A percentile compares a stretch with the other conserved stretches of the same genome.
phyloP scores from a whole-genome alignment of 2,888 invertebrate genomes.

The Hydraecia micacea region DNA sequence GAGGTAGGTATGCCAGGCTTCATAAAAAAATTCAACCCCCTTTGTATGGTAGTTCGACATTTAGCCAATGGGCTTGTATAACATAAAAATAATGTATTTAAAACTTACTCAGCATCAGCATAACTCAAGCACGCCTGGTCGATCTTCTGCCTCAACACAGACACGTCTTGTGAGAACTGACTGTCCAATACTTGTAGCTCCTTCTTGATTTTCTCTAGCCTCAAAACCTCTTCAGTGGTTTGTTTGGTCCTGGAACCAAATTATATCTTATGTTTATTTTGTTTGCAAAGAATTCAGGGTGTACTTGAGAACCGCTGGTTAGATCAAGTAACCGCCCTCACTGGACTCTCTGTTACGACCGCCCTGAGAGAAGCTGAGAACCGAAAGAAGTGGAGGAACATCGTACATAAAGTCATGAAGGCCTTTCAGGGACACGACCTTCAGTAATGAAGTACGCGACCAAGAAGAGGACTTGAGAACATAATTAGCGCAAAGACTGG shows the following conservation, averaged over 20 bases:
- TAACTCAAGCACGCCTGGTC: conserved; percentile 93
- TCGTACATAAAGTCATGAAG: no score
- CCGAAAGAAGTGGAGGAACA: no score
- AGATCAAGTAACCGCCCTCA: no score
- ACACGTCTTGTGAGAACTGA: conserved; percentile 93
- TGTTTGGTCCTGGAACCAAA: conserved; percentile 91
- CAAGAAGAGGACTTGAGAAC: no score
- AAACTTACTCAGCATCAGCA: conserved; percentile 93
- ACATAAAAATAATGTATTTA: neutral
- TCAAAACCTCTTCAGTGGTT: conserved; percentile 93
- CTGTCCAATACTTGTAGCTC: conserved; percentile 92
- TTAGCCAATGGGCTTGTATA: neutral
- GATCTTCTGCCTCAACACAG: conserved; percentile 94
- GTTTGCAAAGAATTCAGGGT: neutral
- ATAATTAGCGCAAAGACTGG: no score
- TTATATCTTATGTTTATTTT: neutral
- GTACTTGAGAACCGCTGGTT: neutral
- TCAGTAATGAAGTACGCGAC: no score
- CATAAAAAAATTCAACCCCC: no score
- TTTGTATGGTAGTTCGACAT: neutral
- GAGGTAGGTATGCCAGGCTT: no score
- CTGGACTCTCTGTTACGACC: no score
- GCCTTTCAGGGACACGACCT: no score
- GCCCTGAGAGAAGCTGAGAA: no score
- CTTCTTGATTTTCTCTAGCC: conserved; percentile 91